Evolutionary conservation across 1,140 invertebrate species (phyloP).

Genomic region (Eumaeus atala): DNA sequence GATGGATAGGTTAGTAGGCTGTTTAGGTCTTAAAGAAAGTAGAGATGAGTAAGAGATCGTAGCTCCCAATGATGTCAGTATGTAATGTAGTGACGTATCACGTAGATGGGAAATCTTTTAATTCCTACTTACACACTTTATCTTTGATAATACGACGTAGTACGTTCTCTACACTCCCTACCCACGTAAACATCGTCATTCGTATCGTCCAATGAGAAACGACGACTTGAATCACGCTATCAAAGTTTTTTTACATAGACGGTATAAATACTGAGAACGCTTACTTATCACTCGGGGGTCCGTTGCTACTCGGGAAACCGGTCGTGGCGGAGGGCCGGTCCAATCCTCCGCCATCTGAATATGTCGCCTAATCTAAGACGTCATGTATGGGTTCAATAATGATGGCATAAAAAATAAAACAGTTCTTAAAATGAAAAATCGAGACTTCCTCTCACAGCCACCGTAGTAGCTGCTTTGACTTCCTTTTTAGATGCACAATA

Average conservation of each 20-base stretch:
- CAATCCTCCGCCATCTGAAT: slow-evolving; percentile 42
- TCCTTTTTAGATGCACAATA: slow-evolving; percentile 33
- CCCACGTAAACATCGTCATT: slow-evolving; percentile 19
- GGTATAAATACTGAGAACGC: slow-evolving; percentile 31
- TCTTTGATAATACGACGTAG: background rate
- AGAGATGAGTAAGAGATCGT: no score
- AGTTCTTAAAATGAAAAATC: slow-evolving; percentile 42
- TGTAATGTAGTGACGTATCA: no score
- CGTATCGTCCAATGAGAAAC: slow-evolving; percentile 30
- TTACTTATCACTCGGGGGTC: slow-evolving; percentile 26
- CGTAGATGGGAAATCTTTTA: no score
- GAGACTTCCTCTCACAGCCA: slow-evolving; percentile 48
- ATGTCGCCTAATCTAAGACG: slow-evolving; percentile 35
- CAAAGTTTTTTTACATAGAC: slow-evolving; percentile 23
- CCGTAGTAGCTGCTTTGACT: slow-evolving; percentile 53
- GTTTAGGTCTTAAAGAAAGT: no score
- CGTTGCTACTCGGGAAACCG: slow-evolving; percentile 43
- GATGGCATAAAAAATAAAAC: slow-evolving; percentile 35
- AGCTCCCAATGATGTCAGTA: no score
- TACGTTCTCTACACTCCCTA: slow-evolving; percentile 1
- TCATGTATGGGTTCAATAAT: slow-evolving; percentile 46
- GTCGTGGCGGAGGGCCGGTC: slow-evolving; percentile 44
- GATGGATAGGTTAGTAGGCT: no score
- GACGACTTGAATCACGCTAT: slow-evolving; percentile 34
- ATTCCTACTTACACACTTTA: background rate